Percentiles rank a stretch among this genome's conserved stretches.
These are phyloP conservation scores for Periophthalmus magnuspinnatus DNA, from an alignment of 2,797 vertebrate species.

Conservation along the genomic window DNA sequence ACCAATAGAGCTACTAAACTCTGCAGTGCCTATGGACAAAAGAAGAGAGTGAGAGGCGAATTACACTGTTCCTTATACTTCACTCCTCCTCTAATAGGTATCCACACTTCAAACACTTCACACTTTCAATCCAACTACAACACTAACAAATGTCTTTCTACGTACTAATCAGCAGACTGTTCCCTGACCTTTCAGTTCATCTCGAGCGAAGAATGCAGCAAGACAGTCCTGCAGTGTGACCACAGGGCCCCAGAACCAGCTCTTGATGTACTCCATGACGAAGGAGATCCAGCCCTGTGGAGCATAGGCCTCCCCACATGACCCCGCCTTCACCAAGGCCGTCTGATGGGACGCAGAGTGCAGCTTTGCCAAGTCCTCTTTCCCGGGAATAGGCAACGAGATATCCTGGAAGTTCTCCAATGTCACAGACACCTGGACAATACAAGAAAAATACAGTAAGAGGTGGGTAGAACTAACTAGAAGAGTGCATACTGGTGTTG, in stretches of 20 bases:
- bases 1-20: too few species aligned
- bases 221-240: conserved; percentile 99
- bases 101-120: too few species aligned
- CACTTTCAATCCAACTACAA: too few species aligned
- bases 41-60: too few species aligned
- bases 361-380: conserved; percentile 97
- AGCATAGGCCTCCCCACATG: conserved; percentile 94
- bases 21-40: too few species aligned
- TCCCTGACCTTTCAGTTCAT: conserved; percentile 94
- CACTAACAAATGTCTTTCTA: too few species aligned
- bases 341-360: conserved; percentile 95
- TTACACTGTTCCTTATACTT: too few species aligned
- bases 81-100: too few species aligned
- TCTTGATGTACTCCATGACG: conserved; percentile 98
- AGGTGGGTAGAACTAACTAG: too few species aligned
- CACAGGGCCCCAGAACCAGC: conserved; percentile 99
- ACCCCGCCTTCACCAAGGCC: conserved; percentile 92
- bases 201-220: conserved; percentile 97
- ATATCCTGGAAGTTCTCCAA: conserved; percentile 99
- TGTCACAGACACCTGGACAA: conserved; percentile 89
- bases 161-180: background rate
- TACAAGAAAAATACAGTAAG: too few species aligned
- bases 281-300: conserved; percentile 97
- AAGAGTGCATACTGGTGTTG: too few species aligned
- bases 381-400: conserved; percentile 97